Evolutionary conservation across 2,888 invertebrate genomes (phyloP), one percentile per base, ranked within the genome.

Genomic region (Morinoia aosen): DNA sequence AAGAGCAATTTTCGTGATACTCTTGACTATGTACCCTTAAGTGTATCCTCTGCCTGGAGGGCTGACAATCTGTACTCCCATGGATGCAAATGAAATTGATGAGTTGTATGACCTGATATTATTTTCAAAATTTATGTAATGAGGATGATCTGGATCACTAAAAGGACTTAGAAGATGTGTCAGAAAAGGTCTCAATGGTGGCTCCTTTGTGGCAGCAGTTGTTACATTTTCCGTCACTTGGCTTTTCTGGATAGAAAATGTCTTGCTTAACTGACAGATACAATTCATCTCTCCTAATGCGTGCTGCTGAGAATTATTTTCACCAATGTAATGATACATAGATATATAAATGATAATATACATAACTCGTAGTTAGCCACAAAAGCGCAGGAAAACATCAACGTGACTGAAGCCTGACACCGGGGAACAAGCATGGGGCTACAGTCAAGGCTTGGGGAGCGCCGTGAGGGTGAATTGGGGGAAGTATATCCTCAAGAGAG

Each of bases 101-200:
- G 58, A 58, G 88, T 88, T 88, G 25, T 39, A 88, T 88, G 88
- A 88, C 88, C 25, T 88, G 88, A 14, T 88, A 25, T 88, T 88
- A 88, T 88, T 88, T 88, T 88, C 25, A 88, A 88, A 88, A 88
- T 88, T 88, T 39, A 58, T 14, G 58, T 58, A 58, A 58, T 58
- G 58, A 58, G 58, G 58, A 58, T 58, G 58, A n/a, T n/a, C n/a
- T n/a, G n/a, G n/a, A n/a, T n/a, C n/a, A n/a, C n/a, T n/a, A n/a
- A n/a, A n/a, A n/a, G 14, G 58, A 88, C 33, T 88, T 25, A 12
- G 88, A 88, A 88, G 88, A 88, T 39, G 25, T 88, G 88, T 10
- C 88, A 25, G 88, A 25, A 88, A 88, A 88, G 88, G 88, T 88
- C 88, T 88, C 88, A 88, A 88, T 25, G 88, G 88, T 88, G 88